Conservation (phyloP, 2,797 vertebrate genomes). For the Propithecus perrieri region DNA sequence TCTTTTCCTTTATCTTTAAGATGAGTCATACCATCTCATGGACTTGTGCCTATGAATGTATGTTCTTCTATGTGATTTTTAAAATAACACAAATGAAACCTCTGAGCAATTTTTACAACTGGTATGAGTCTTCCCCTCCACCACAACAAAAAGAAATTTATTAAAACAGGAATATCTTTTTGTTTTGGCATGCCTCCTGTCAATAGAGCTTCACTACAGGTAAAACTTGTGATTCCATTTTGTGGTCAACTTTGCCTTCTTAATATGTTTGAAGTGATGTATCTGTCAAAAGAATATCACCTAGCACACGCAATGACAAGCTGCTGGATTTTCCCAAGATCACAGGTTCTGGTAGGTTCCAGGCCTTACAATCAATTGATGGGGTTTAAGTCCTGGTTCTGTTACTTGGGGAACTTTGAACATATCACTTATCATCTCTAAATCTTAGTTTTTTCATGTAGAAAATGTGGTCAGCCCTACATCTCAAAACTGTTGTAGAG, state of each 20-base stretch:
- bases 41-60: neutral
- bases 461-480: neutral
- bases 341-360: neutral
- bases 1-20: conserved; percentile 36
- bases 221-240: conserved; percentile 22
- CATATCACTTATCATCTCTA: neutral
- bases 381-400: neutral
- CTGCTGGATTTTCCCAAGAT: neutral
- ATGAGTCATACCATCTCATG: neutral
- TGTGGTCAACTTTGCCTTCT: neutral
- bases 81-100: neutral
- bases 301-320: neutral
- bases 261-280: conserved; percentile 42
- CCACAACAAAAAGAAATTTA: neutral
- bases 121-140: neutral
- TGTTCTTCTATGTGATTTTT: conserved; percentile 19
- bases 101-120: neutral
- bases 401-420: neutral
- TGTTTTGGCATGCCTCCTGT: neutral
- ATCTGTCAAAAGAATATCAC: neutral
- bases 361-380: neutral
- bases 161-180: conserved; percentile 20
- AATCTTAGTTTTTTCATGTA: neutral
- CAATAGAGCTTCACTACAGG: neutral
- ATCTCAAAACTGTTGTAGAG: neutral